These are phyloP conservation scores for Tichodroma muraria DNA, from an alignment of 2,113 vertebrate species.

Conservation along the genomic window DNA sequence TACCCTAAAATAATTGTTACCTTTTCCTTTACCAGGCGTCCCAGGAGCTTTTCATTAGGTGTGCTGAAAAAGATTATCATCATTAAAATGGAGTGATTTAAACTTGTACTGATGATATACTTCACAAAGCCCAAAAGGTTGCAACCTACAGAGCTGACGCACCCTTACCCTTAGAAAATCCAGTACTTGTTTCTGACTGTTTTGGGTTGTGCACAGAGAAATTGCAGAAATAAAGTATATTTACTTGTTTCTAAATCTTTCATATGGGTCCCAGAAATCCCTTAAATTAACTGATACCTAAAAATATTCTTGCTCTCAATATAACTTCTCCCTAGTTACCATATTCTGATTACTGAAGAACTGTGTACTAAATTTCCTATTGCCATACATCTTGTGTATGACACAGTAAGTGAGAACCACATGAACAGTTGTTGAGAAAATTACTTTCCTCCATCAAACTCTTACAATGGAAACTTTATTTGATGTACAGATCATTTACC, in stretches of 20 bases:
- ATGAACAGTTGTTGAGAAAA: not conserved
- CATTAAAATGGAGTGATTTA: not conserved
- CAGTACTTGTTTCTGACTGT: not conserved
- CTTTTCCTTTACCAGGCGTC: conserved; percentile 97
- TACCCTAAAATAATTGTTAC: conserved; percentile 63
- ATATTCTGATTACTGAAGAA: not conserved
- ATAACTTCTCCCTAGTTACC: not conserved
- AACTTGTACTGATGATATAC: not conserved
- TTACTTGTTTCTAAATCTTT: not conserved
- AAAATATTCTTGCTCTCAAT: not conserved
- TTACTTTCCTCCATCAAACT: not conserved
- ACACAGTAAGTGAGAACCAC: not conserved
- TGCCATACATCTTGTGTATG: not conserved
- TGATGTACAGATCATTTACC: not conserved
- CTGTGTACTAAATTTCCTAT: not conserved
- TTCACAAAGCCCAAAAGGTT: not conserved
- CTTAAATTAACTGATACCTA: not conserved
- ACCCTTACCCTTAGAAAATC: not conserved
- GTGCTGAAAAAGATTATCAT: conserved; percentile 77
- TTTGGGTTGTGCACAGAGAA: not conserved
- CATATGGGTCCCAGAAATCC: not conserved
- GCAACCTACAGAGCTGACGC: not conserved
- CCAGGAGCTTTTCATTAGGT: conserved; percentile 95
- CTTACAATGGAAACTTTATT: not conserved
- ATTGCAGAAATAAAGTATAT: not conserved